Conservation (phyloP, 2,113 vertebrate genomes). For the Atherinomorus stipes region DNA sequence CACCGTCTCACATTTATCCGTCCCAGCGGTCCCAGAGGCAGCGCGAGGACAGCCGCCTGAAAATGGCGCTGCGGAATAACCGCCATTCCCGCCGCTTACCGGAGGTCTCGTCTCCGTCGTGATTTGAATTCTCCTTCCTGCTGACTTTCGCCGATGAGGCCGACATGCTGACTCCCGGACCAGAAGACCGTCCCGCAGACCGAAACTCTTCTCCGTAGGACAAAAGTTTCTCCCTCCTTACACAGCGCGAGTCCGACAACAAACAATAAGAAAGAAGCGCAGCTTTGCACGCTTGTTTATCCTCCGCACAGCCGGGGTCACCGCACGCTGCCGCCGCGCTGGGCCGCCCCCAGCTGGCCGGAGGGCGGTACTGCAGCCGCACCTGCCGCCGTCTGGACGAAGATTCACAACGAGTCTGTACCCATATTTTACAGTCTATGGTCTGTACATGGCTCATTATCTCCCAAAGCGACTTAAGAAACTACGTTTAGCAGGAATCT, state of each 20-base stretch:
- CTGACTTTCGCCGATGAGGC: constrained; percentile 93
- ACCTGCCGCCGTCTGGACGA: too few species aligned
- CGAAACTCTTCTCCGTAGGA: constrained; percentile 41
- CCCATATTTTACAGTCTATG: too few species aligned
- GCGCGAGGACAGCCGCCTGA: constrained; percentile 70
- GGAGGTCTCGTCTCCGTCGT: constrained; percentile 95
- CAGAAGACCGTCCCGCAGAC: constrained; percentile 24
- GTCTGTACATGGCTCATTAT: too few species aligned
- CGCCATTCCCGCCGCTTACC: constrained; percentile 84
- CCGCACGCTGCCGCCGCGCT: constrained; percentile 4
- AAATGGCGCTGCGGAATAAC: constrained; percentile 86
- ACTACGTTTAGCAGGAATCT: too few species aligned
- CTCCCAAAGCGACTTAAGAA: too few species aligned
- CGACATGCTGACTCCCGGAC: constrained; percentile 83
- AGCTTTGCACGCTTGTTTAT: constrained; percentile 59
- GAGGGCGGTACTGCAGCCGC: constrained; percentile 23
- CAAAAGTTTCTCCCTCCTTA: constrained; percentile 68
- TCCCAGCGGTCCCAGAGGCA: neutral
- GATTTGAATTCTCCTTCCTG: constrained; percentile 97
- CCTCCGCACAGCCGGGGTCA: constrained; percentile 28
- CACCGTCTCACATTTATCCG: neutral
- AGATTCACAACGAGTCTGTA: too few species aligned
- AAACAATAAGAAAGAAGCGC: constrained; percentile 48
- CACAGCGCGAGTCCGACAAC: constrained; percentile 45
- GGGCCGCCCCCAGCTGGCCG: constrained; percentile 36